Evolutionary conservation across 2,113 vertebrate species (phyloP).

Genomic region (Heterochromis multidens): DNA sequence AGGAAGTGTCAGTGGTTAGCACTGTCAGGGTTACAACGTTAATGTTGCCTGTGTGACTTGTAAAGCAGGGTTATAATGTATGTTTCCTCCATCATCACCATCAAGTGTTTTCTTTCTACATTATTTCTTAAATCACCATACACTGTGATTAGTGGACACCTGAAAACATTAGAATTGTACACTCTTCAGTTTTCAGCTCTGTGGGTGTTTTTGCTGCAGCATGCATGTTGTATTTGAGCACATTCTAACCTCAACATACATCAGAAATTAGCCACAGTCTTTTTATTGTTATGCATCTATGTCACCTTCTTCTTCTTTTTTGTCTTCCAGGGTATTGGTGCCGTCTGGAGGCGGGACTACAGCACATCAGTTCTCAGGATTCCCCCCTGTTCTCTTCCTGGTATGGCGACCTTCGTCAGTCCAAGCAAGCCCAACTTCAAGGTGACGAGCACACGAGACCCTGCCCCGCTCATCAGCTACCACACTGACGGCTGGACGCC

Average conservation of each 20-base stretch:
- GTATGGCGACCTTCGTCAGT: constrained; percentile 90
- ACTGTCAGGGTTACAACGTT: background rate
- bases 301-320: background rate
- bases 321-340: constrained; percentile 71
- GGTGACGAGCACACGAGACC: constrained; percentile 86
- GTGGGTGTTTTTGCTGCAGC: background rate
- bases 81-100: too few species aligned
- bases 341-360: constrained; percentile 77
- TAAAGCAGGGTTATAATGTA: background rate
- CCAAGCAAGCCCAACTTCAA: constrained; percentile 86
- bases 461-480: constrained; percentile 79
- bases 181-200: background rate
- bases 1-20: background rate
- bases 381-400: constrained; percentile 80
- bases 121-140: background rate
- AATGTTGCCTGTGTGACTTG: too few species aligned
- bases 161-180: background rate
- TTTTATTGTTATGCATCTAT: background rate
- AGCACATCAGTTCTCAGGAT: constrained; percentile 77
- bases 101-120: background rate
- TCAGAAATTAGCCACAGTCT: background rate
- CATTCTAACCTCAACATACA: background rate
- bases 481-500: constrained; percentile 75
- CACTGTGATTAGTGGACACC: background rate
- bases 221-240: background rate